Evolutionary conservation across 2,113 vertebrate genomes (phyloP), one percentile per base, ranked within the genome.

Genomic region (Antechinus stuartii): DNA sequence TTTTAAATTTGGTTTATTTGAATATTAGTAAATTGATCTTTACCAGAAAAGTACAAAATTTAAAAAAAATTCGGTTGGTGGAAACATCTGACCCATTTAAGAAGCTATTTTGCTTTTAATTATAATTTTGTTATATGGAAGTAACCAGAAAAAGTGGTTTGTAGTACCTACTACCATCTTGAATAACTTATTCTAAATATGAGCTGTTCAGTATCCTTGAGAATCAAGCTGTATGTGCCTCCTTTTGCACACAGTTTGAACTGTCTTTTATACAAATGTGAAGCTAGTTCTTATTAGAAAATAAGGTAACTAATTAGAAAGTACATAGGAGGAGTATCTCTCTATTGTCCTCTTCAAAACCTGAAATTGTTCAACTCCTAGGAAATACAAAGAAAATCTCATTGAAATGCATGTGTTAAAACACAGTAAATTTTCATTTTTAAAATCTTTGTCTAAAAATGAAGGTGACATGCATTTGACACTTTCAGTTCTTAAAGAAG

Each of bases 341-440:
- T 47, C 57, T 54, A 90, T 54, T 94, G 76, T 93, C 94, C 47
- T 94, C 50, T 91, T 90, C 42, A 6, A 27, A 49, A 30, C 50
- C 56, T 89, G 54, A 53, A 35, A 10, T 89, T 90, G 50, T n/a
- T 8, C 61, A 2, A 91, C 52, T 61, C 6, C 84, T 90, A 92
- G 26, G 91, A 92, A 50, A 24, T 92, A 95, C 92, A 91, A 35
- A 61, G 53, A 26, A 91, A 89, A 47, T 91, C 76, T 95, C 57
- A 57, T 91, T 95, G 76, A 96, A 94, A 76, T 92, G 76, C 49
- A 57, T 55, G 25, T 90, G 25, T 91, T 57, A 95, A 92, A 91
- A 61, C 54, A 50, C 25, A 92, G 90, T 52, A 91, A 91, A 25
- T 91, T 96, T 95, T 90, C 76, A 91, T 96, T 96, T 95, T 94